phyloP scores from a whole-genome alignment of 2,113 vertebrate species.

The Pithys albifrons region DNA sequence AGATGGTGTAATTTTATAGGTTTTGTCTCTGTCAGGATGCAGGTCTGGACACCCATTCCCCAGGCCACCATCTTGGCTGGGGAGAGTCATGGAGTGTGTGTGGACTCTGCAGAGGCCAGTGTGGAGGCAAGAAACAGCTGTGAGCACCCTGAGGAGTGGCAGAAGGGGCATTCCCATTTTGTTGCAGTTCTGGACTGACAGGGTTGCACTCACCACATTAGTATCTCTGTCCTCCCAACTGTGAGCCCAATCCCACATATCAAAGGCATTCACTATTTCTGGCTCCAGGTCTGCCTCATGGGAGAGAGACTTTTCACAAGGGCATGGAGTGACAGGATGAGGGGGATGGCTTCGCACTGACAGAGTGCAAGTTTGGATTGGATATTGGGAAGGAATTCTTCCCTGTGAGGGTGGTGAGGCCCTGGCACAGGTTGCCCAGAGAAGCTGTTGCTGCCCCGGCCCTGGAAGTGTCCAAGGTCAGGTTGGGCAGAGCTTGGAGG shows the following conservation, averaged over 20 bases:
- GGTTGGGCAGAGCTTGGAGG: rapidly evolving
- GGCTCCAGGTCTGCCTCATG: background rate
- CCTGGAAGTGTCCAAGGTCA: background rate
- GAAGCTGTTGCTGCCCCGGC: background rate
- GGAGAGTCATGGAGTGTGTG: background rate
- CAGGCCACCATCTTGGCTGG: background rate
- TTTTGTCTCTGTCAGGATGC: background rate
- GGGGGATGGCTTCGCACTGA: background rate
- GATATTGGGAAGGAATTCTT: background rate
- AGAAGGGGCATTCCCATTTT: background rate
- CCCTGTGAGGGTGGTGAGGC: rapidly evolving
- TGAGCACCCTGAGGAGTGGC: background rate
- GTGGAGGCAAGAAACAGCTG: background rate
- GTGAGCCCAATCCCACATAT: background rate
- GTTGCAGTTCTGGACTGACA: background rate
- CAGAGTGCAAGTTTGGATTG: background rate
- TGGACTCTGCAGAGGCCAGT: background rate
- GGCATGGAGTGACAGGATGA: background rate
- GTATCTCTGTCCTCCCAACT: background rate
- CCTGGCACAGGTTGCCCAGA: background rate
- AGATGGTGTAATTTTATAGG: background rate
- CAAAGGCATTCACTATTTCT: background rate
- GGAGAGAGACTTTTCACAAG: background rate
- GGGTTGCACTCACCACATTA: background rate
- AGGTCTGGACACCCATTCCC: background rate